Evolutionary conservation across 1,140 invertebrate genomes (phyloP).

Genomic region (Aphis craccivora): DNA sequence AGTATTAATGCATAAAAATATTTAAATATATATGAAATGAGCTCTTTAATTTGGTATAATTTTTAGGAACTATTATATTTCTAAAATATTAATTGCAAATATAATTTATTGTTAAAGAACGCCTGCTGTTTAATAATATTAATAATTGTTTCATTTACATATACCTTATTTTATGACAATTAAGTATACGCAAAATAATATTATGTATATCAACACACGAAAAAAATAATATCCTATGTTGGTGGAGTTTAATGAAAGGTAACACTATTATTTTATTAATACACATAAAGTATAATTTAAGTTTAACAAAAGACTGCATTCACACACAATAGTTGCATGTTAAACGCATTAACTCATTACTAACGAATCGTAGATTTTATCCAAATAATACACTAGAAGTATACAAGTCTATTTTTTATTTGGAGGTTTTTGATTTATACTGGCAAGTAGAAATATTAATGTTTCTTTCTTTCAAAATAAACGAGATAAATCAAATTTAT

Average conservation of each 20-base stretch:
- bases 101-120: neutral
- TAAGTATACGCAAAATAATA: neutral
- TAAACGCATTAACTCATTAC: constrained; percentile 28
- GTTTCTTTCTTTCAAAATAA: constrained; percentile 31
- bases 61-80: neutral
- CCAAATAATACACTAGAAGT: neutral
- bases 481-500: constrained; percentile 31
- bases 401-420: constrained; percentile 37
- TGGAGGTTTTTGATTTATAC: constrained; percentile 36
- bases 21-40: neutral
- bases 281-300: neutral
- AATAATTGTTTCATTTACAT: neutral
- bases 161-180: neutral
- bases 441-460: constrained; percentile 21
- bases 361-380: constrained; percentile 47
- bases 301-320: constrained; percentile 3
- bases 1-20: neutral
- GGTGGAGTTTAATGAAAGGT: neutral
- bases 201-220: neutral
- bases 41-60: neutral
- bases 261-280: neutral
- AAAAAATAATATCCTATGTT: neutral
- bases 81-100: neutral
- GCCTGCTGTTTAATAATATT: neutral
- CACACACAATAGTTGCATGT: constrained; percentile 29